A percentile compares a stretch with the other conserved stretches of the same genome.
These are phyloP conservation scores for Palythoa grandiflora DNA, from an alignment of 92 coral and sea anemone species.

Conservation along the genomic window DNA sequence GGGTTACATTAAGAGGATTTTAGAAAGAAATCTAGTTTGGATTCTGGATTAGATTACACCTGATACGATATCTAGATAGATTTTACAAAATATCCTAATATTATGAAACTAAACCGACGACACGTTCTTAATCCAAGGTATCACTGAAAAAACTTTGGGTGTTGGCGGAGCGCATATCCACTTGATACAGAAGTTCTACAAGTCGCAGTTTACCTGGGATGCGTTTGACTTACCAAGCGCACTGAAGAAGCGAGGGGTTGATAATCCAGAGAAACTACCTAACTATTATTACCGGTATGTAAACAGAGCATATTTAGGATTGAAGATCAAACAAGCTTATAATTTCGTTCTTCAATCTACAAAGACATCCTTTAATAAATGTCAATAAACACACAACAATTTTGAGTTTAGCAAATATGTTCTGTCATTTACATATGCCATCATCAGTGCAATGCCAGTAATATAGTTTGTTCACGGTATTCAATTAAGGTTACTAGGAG, in stretches of 20 bases:
- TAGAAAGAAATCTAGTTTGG: too few relatives aligned
- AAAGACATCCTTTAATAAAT: too few relatives aligned
- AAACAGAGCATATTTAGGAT: not conserved
- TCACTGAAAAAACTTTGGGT: slow-evolving; percentile 36
- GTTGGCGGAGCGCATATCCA: slow-evolving; percentile 61
- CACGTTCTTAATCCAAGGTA: slow-evolving; percentile 2
- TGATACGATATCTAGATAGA: too few relatives aligned
- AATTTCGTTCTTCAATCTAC: not conserved
- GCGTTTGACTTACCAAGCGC: slow-evolving; percentile 41
- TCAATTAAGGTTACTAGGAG: too few relatives aligned
- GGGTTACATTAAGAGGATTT: too few relatives aligned
- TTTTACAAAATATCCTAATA: not conserved
- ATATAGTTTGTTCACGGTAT: too few relatives aligned
- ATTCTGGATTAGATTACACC: too few relatives aligned
- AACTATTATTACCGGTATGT: slow-evolving; percentile 56
- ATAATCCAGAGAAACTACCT: slow-evolving; percentile 56
- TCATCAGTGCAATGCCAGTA: too few relatives aligned
- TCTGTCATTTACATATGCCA: too few relatives aligned
- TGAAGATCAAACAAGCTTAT: not conserved
- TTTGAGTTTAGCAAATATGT: too few relatives aligned
- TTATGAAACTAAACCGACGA: not conserved
- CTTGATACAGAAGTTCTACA: slow-evolving; percentile 73
- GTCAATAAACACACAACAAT: too few relatives aligned
- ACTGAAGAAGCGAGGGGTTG: slow-evolving; percentile 61
- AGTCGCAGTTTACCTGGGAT: slow-evolving; percentile 41